Base-by-base conservation (phyloP, 2,797 vertebrate species). In the Poecile montanus region DNA sequence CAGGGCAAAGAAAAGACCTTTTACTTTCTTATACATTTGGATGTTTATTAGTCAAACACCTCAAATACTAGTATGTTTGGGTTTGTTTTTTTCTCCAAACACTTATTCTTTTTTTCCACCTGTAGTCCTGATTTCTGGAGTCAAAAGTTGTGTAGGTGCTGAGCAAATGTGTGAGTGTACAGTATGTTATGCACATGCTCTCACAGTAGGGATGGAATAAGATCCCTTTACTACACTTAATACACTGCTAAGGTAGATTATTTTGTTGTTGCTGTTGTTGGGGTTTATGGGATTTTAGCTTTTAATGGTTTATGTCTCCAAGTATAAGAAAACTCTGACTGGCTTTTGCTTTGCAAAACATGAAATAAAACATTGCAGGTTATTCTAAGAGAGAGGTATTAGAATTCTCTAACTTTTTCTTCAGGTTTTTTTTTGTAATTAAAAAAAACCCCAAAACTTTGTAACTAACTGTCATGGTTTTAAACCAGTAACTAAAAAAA, bases 121-220 rank as follows among this genome's bases (percentile, higher is more conserved):
- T 34, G 2, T 48, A 47, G 13, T 60, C 21, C 7, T 79, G 47
- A 53, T 61, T 81, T 78, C 54, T 7, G 1, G 7, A 51, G 17
- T n/a, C n/a, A 27, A 5, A 26, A 73, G 16, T 9, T 48, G 12
- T 34, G 16, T 71, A 38, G 7, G 6, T 62, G 30, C 60, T 9
- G 1, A 26, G 2, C 32, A 19, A 53, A 50, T 32, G 7, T 48
- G 11, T 79, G 36, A 68, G 17, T 50, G 18, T 10, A 45, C 18
- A 27, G 6, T 25, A 25, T 7, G 2, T 20, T 23, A 27, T 16
- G 2, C 0, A 0, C 9, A 17, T 14, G 13, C 6, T 45, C 14
- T 48, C 23, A 42, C 6, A 40, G 7, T 20, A 15, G 12, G 4
- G 25, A 30, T 29, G 45, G 27, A 79, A 15, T 23, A 51, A 75